These are phyloP conservation scores for Antedon mediterranea DNA, from an alignment of 53 echinoderm and acorn worm genomes.

Conservation along the genomic window DNA sequence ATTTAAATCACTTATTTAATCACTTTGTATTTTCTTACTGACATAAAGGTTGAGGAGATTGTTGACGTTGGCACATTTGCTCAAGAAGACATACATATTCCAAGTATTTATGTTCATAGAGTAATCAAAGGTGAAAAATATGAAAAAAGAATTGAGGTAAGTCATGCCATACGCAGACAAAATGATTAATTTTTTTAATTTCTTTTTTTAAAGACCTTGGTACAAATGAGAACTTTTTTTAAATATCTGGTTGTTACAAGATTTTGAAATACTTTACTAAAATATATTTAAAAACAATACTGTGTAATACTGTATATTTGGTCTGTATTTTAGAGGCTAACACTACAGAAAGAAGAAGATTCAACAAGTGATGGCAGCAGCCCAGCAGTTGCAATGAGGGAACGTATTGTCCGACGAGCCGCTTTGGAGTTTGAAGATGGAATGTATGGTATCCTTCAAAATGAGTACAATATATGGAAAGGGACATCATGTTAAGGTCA, in stretches of 20 bases:
- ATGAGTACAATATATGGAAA: no score
- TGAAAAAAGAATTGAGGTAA: slow-evolving; percentile 91
- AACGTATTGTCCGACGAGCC: slow-evolving; percentile 73
- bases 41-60: slow-evolving; percentile 98
- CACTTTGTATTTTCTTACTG: no score
- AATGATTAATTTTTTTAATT: neutral
- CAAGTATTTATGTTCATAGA: slow-evolving; percentile 76
- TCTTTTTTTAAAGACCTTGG: neutral
- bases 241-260: no score
- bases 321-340: slow-evolving; percentile 41
- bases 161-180: neutral
- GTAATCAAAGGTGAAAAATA: slow-evolving; percentile 60
- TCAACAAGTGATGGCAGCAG: slow-evolving; percentile 30
- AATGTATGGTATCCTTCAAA: slow-evolving; percentile 98
- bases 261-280: no score
- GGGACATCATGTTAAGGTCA: no score
- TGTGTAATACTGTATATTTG: neutral
- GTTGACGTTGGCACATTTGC: slow-evolving; percentile 63
- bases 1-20: no score
- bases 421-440: slow-evolving; percentile 93
- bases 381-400: slow-evolving; percentile 51
- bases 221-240: no score
- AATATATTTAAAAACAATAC: no score
- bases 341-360: slow-evolving; percentile 40
- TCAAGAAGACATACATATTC: slow-evolving; percentile 64